Evolutionary conservation across 2,888 invertebrate species (phyloP).

Genomic region (Gisinianus flammeolus): DNA sequence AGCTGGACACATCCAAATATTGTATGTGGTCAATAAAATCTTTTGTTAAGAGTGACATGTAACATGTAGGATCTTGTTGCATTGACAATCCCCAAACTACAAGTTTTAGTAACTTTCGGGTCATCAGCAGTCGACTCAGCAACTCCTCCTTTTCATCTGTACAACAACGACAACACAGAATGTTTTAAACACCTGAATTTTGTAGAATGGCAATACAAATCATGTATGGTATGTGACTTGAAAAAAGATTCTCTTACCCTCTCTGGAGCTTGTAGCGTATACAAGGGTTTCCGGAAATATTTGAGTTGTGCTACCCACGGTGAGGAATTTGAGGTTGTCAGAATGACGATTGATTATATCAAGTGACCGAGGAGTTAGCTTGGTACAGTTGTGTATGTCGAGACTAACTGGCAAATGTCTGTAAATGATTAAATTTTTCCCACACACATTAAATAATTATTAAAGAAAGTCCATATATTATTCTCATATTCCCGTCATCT

Average conservation of each 20-base stretch:
- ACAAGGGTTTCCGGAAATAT: conserved; percentile 64
- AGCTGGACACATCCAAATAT: conserved; percentile 75
- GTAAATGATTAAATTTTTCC: not conserved
- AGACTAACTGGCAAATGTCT: conserved; percentile 75
- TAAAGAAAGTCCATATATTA: not conserved
- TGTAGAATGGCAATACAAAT: not conserved
- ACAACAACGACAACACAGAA: not conserved
- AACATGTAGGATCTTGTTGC: conserved; percentile 42
- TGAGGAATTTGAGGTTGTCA: conserved; percentile 70
- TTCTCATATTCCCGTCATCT: not conserved
- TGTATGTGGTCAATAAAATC: conserved; percentile 66
- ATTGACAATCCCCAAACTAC: conserved; percentile 65
- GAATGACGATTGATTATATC: conserved; percentile 73
- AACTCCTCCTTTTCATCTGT: conserved; percentile 30
- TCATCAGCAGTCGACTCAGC: conserved; percentile 34
- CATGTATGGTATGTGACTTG: not conserved
- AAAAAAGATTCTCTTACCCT: conserved; percentile 4
- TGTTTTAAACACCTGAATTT: not conserved
- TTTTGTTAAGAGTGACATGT: conserved; percentile 42
- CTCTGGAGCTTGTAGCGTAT: conserved; percentile 26
- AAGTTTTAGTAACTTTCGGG: conserved; percentile 63
- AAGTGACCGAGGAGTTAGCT: conserved; percentile 70
- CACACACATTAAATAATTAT: not conserved
- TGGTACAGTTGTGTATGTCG: conserved; percentile 76
- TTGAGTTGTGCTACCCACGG: conserved; percentile 73